These are phyloP conservation scores for Brachionus angularis DNA, from an alignment of 1,140 invertebrate species.

Conservation along the genomic window DNA sequence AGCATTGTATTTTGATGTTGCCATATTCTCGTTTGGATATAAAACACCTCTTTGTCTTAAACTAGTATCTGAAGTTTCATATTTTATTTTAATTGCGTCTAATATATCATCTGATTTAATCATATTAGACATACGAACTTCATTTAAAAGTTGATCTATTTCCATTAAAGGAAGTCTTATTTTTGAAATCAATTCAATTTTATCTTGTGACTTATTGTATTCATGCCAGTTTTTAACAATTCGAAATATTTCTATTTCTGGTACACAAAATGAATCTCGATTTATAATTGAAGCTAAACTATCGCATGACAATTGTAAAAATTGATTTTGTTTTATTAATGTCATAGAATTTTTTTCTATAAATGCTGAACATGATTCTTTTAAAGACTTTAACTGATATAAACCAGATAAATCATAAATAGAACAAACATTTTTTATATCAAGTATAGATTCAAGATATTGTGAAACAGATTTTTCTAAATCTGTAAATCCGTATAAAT, in stretches of 20 bases:
- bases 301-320: slow-evolving; percentile 72
- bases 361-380: slow-evolving; percentile 66
- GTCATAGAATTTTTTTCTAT: slow-evolving; percentile 81
- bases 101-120: slow-evolving; percentile 82
- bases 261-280: slow-evolving; percentile 88
- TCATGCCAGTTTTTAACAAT: slow-evolving; percentile 79
- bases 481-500: slow-evolving; percentile 90
- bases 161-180: slow-evolving; percentile 82
- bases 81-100: slow-evolving; percentile 77
- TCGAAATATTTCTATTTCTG: slow-evolving; percentile 88
- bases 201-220: slow-evolving; percentile 65
- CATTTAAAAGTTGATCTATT: slow-evolving; percentile 76
- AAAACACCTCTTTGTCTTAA: slow-evolving; percentile 47
- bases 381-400: slow-evolving; percentile 66
- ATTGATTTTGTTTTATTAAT: slow-evolving; percentile 76
- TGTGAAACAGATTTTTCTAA: slow-evolving; percentile 85
- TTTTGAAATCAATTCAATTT: slow-evolving; percentile 50
- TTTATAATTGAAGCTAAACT: slow-evolving; percentile 70
- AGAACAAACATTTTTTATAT: slow-evolving; percentile 80
- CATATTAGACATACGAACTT: slow-evolving; percentile 77
- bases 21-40: slow-evolving; percentile 83
- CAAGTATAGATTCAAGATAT: slow-evolving; percentile 80
- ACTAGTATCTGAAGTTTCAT: neutral
- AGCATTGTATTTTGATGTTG: slow-evolving; percentile 70
- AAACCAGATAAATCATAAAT: slow-evolving; percentile 83